phyloP scores from a whole-genome alignment of 2,797 vertebrate species.

The Artibeus jamaicensis region DNA sequence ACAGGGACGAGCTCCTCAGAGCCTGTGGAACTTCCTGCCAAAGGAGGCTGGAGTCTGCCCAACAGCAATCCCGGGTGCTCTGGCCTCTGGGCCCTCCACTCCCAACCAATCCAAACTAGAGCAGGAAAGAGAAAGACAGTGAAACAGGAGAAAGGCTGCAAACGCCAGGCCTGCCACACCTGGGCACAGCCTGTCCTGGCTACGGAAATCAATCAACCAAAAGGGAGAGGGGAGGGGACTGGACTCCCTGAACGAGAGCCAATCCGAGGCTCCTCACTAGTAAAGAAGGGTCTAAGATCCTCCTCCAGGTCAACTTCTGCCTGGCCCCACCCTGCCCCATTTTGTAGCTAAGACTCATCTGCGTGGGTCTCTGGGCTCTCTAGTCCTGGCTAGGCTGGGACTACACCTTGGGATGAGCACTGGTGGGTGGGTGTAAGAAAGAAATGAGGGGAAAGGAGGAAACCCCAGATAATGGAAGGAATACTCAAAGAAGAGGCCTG shows the following conservation, averaged over 20 bases:
- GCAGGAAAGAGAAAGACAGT: not conserved
- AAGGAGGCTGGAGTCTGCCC: not conserved
- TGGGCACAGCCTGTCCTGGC: not conserved
- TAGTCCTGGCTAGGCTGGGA: not conserved
- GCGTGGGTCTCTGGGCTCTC: not conserved
- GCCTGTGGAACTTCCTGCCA: not conserved
- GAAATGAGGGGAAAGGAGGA: not conserved
- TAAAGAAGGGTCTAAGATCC: not conserved
- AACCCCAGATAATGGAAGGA: not conserved
- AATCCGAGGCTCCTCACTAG: not conserved
- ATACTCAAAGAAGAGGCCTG: not conserved
- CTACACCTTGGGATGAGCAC: too few relatives aligned
- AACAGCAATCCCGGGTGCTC: not conserved
- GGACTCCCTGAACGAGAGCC: not conserved
- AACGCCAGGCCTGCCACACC: not conserved
- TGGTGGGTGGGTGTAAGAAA: not conserved
- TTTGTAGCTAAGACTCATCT: not conserved
- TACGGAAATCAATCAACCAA: not conserved
- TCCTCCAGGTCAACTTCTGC: not conserved
- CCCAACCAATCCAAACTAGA: not conserved
- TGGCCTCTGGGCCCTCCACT: not conserved
- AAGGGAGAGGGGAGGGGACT: not conserved
- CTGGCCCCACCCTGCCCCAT: too few relatives aligned
- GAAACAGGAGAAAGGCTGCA: not conserved
- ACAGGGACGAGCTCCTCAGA: not conserved